A percentile compares a stretch with the other conserved stretches of the same genome.
These are phyloP conservation scores for Pachyramphus minor DNA, from an alignment of 2,113 vertebrate genomes.

Conservation along the genomic window DNA sequence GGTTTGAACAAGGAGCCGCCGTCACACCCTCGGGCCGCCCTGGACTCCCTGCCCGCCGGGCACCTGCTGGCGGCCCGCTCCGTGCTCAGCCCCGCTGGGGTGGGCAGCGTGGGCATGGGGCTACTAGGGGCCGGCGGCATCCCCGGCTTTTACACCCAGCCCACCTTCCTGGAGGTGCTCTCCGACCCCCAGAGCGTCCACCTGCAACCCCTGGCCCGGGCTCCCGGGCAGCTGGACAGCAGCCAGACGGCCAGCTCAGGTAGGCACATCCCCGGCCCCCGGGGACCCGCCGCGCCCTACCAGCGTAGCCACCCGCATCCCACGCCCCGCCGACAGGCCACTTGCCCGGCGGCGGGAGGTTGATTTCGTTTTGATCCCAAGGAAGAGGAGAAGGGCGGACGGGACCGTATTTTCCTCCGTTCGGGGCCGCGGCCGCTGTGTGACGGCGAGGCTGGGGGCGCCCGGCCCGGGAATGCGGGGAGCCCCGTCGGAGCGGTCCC, in stretches of 20 bases:
- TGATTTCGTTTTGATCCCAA: constrained; percentile 6
- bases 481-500: neutral
- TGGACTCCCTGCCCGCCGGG: constrained; percentile 84
- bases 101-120: constrained; percentile 89
- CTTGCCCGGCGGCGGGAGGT: neutral
- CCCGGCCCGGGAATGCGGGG: neutral
- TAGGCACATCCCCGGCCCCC: constrained; percentile 61
- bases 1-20: constrained; percentile 94
- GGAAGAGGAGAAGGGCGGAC: neutral
- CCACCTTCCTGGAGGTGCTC: constrained; percentile 91
- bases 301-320: neutral
- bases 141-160: constrained; percentile 92
- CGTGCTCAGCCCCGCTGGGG: constrained; percentile 83
- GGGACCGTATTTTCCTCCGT: neutral
- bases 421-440: neutral
- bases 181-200: constrained; percentile 88
- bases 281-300: neutral
- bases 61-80: constrained; percentile 90
- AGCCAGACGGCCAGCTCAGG: constrained; percentile 94
- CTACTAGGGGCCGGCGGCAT: constrained; percentile 87
- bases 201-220: constrained; percentile 84
- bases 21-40: constrained; percentile 77
- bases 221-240: constrained; percentile 81
- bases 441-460: neutral
- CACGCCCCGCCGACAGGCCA: neutral